Evolutionary conservation across 37 sponge, comb jelly and placozoan species (phyloP).

Genomic region (Theonella swinhoei): DNA sequence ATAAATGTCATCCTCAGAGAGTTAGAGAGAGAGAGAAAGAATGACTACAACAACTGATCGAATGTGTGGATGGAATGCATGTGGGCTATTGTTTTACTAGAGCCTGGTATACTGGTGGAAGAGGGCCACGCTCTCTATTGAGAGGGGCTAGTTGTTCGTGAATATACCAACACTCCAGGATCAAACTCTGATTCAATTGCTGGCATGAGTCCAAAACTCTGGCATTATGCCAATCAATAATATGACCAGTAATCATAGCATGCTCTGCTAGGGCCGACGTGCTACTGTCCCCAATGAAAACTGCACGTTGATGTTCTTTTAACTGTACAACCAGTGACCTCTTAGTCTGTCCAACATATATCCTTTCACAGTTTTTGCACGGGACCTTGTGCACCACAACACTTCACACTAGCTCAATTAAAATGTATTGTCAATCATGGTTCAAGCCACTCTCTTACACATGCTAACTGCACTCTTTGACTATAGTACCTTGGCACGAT

Average conservation of each 20-base stretch:
- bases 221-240: not conserved
- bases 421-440: too few relatives aligned
- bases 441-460: too few relatives aligned
- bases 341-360: too few relatives aligned
- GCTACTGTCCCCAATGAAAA: too few relatives aligned
- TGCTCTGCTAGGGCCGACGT: not conserved
- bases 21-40: not conserved
- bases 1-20: not conserved
- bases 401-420: too few relatives aligned
- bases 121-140: not conserved
- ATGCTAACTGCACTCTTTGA: too few relatives aligned
- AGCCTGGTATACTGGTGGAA: not conserved
- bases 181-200: not conserved
- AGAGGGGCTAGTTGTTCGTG: not conserved
- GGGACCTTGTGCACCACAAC: too few relatives aligned
- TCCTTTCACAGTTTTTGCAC: too few relatives aligned
- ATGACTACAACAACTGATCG: not conserved
- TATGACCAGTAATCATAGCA: not conserved
- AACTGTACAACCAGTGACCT: too few relatives aligned
- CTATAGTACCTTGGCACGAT: constrained; percentile 22
- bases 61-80: not conserved
- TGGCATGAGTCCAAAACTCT: not conserved
- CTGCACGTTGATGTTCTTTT: too few relatives aligned
- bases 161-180: not conserved
- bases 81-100: not conserved